These are phyloP conservation scores for Meteorus cinctellus DNA, from an alignment of 2,888 invertebrate genomes.

Conservation along the genomic window DNA sequence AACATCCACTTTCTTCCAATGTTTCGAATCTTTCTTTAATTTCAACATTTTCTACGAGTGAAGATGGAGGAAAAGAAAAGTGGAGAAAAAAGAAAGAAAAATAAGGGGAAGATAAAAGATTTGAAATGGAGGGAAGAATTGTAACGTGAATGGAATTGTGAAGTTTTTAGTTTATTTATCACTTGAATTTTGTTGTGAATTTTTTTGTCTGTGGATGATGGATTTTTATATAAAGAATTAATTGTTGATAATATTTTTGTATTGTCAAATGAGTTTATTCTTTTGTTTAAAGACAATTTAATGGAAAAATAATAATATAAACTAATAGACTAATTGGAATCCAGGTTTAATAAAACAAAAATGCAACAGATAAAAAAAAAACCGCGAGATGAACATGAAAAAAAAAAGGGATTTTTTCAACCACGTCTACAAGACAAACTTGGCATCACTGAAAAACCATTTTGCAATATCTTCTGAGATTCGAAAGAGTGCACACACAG, in stretches of 20 bases:
- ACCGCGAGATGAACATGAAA: neutral
- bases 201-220: too few species aligned
- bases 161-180: neutral
- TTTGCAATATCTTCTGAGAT: constrained; percentile 65
- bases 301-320: too few species aligned
- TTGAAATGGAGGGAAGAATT: neutral
- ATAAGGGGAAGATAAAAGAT: neutral
- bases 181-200: too few species aligned
- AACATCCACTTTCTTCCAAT: neutral
- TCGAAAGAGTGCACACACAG: constrained; percentile 63
- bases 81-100: neutral
- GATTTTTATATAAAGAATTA: too few species aligned
- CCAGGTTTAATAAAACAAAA: too few species aligned
- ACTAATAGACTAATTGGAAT: too few species aligned
- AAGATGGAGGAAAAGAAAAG: neutral
- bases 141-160: neutral
- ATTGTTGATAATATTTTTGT: too few species aligned
- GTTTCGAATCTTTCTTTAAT: constrained; percentile 2
- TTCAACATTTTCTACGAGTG: neutral
- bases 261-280: too few species aligned
- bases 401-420: neutral
- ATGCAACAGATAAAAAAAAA: too few species aligned
- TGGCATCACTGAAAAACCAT: constrained; percentile 56
- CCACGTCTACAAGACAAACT: constrained; percentile 21
- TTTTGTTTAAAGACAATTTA: too few species aligned